Conservation (phyloP, 2,797 vertebrate genomes). For the Danio tinwini region DNA sequence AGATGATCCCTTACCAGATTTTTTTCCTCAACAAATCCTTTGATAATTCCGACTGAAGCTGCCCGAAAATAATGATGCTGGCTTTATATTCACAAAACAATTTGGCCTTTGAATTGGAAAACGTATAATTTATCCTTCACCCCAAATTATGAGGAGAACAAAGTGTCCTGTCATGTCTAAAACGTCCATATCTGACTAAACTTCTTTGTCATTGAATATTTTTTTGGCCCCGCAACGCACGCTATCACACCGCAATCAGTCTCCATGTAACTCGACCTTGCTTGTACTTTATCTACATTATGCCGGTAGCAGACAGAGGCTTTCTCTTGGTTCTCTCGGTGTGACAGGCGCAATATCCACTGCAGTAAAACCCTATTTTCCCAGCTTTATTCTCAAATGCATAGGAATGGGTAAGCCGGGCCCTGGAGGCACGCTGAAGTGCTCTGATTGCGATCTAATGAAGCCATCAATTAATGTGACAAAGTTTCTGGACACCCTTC, state of each 20-base stretch:
- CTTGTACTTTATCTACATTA: constrained; percentile 55
- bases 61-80: constrained; percentile 11
- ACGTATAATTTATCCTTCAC: neutral
- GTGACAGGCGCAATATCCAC: constrained; percentile 50
- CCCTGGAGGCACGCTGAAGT: constrained; percentile 52
- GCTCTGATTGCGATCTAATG: constrained; percentile 62
- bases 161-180: neutral
- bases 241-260: constrained; percentile 30
- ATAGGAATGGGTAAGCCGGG: constrained; percentile 54
- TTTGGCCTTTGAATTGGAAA: neutral
- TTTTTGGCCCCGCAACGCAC: neutral
- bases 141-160: neutral
- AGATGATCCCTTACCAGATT: neutral
- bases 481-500: constrained; percentile 59
- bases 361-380: constrained; percentile 54
- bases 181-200: constrained; percentile 19
- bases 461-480: constrained; percentile 64
- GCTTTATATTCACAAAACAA: constrained; percentile 7
- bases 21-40: neutral
- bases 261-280: constrained; percentile 35
- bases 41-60: neutral
- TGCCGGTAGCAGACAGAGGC: constrained; percentile 39
- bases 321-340: constrained; percentile 31
- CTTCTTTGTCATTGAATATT: constrained; percentile 15
- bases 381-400: constrained; percentile 50